Base-by-base conservation (phyloP, 2,113 vertebrate genomes). In the Todiramphus saurophagus region DNA sequence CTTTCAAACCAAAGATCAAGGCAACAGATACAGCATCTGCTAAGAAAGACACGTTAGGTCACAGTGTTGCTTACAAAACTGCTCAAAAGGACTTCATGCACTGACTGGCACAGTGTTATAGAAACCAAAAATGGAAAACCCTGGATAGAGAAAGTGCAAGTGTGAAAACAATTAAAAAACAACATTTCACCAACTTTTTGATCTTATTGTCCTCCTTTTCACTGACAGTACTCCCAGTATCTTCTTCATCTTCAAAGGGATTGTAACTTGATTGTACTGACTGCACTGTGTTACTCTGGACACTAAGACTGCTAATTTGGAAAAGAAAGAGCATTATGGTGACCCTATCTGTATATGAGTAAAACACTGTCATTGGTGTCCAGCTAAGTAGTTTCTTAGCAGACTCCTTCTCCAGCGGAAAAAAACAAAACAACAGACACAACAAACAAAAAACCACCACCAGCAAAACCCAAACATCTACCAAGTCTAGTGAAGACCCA, bases 151-250 rank as follows among this genome's bases (percentile, higher is more conserved):
- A 95, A 89, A 97, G 95, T 85, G 81, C 75, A 88, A 93, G 91
- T 74, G 92, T 55, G 83, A 68, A 94, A 96, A 93, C 93, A 94
- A 87, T 96, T 94, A 68, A 68, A 93, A 95, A 96, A 96, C 69
- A 85, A 93, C 95, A 93, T 97, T 98, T 99, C 99, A 99, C 99
- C 99, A 99, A 99, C 99, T 98, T 99, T 99, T 99, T 99, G 96
- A 97, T 95, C 98, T 98, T 98, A 98, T 98, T 98, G 98, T 99
- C 99, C 96, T 99, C 98, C 98, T 99, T 99, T 94, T 98, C 98
- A 98, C 96, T 98, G 98, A 98, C 97, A 97, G 98, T 98, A 97
- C 98, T 99, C 98, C 97, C 98, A 91, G 98, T 98, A 98, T 98
- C 98, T 92, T 98, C 98, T 97, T 99, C 99, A 5, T 99, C 99